These are phyloP conservation scores for Drosophila nebulosa DNA, from an alignment of 1,140 invertebrate species.

Conservation along the genomic window DNA sequence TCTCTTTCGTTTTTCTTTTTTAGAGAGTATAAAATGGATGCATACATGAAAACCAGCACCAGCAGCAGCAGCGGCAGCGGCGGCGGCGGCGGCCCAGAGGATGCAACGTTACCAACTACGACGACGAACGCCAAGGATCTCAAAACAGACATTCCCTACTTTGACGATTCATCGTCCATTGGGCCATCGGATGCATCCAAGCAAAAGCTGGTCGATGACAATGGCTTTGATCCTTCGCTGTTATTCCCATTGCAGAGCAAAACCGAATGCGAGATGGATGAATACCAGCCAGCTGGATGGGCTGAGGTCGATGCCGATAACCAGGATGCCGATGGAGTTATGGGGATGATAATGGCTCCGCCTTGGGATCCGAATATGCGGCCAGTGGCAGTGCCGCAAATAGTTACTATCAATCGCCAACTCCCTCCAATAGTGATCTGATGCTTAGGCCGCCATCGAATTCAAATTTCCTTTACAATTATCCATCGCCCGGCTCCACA, in stretches of 20 bases:
- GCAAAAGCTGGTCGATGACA: background rate
- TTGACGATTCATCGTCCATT: constrained; percentile 35
- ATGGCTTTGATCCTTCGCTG: constrained; percentile 1
- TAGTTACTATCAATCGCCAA: constrained; percentile 61
- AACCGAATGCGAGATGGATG: constrained; percentile 22
- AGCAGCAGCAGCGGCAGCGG: too few relatives aligned
- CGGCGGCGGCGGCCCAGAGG: background rate
- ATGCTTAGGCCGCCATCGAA: constrained; percentile 64
- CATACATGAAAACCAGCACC: background rate
- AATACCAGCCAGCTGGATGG: constrained; percentile 15
- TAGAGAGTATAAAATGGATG: background rate
- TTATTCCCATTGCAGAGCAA: constrained; percentile 23
- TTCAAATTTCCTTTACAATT: constrained; percentile 52
- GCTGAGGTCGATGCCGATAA: constrained; percentile 22
- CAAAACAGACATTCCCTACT: constrained; percentile 76
- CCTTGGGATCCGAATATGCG: constrained; percentile 44
- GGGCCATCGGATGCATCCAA: background rate
- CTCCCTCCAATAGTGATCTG: constrained; percentile 53
- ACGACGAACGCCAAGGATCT: constrained; percentile 56
- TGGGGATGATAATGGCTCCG: constrained; percentile 48
- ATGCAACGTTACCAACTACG: constrained; percentile 16
- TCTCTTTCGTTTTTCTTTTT: too few relatives aligned
- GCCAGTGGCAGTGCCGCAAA: constrained; percentile 51
- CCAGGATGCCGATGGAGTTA: constrained; percentile 43
- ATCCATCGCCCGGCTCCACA: constrained; percentile 39